These are phyloP conservation scores for Yponomeuta malinellus DNA, from an alignment of 2,888 invertebrate species.

Conservation along the genomic window DNA sequence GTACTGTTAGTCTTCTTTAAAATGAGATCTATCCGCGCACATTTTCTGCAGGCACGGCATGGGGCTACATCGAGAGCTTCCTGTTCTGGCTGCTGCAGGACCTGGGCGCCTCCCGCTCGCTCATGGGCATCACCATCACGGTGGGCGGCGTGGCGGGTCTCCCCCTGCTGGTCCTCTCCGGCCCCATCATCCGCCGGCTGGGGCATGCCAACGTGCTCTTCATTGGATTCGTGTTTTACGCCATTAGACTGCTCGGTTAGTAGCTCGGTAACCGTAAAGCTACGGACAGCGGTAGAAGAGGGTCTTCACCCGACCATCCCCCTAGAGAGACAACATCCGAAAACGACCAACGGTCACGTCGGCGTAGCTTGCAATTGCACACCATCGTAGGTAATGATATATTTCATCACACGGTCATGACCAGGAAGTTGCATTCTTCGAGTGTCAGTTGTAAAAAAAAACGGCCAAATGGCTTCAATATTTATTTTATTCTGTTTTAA, in stretches of 20 bases:
- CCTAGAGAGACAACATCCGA: neutral
- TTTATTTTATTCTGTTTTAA: no score
- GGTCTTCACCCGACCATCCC: neutral
- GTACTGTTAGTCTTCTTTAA: no score
- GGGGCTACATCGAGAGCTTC: slow-evolving; percentile 89
- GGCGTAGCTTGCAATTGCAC: no score
- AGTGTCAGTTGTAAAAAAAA: no score
- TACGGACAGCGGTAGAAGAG: neutral
- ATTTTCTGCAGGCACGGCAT: slow-evolving; percentile 79
- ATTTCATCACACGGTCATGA: no score
- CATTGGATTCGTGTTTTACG: slow-evolving; percentile 85
- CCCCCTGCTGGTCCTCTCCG: slow-evolving; percentile 84
- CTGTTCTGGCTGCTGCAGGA: slow-evolving; percentile 88
- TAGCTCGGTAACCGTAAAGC: slow-evolving; percentile 12
- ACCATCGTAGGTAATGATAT: no score
- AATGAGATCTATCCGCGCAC: no score
- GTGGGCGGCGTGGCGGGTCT: slow-evolving; percentile 86
- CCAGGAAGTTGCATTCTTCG: no score
- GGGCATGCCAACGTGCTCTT: slow-evolving; percentile 87
- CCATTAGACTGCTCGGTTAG: slow-evolving; percentile 81
- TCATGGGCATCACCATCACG: slow-evolving; percentile 88
- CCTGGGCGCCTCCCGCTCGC: slow-evolving; percentile 82
- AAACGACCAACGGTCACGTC: no score
- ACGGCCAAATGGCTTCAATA: no score
- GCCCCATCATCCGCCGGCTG: slow-evolving; percentile 82